A percentile compares a stretch with the other conserved stretches of the same genome.
Evolutionary conservation across 1,140 invertebrate genomes (phyloP).

Genomic region (Pseudoatta argentina): DNA sequence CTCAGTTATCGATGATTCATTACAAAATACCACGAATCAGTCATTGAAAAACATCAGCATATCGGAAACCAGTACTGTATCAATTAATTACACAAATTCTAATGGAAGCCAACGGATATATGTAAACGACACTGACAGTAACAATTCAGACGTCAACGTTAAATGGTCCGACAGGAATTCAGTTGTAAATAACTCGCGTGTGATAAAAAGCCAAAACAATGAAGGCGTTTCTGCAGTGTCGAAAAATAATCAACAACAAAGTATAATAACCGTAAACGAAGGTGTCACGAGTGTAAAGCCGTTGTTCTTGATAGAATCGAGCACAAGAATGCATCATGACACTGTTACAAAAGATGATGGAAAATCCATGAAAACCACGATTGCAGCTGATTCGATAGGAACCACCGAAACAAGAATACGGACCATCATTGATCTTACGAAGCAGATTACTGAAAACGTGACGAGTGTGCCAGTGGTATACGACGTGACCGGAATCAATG

Average conservation of each 20-base stretch:
- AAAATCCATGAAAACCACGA: not conserved
- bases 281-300: not conserved
- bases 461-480: not conserved
- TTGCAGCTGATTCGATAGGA: not conserved
- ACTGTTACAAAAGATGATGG: not conserved
- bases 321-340: not conserved
- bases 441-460: slow-evolving; percentile 25
- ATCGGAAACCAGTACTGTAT: not conserved
- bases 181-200: not conserved
- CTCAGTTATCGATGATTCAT: not conserved
- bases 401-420: not conserved
- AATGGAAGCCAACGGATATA: not conserved
- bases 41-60: not conserved
- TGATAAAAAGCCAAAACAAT: not conserved
- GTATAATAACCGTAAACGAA: not conserved
- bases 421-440: not conserved
- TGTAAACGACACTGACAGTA: not conserved
- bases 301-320: not conserved
- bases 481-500: slow-evolving; percentile 63
- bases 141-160: not conserved
- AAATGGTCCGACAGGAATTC: not conserved
- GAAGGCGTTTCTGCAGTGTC: not conserved
- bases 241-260: not conserved
- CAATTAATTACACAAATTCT: not conserved
- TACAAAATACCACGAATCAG: not conserved